Percentiles rank a stretch among this genome's conserved stretches.
phyloP scores from a whole-genome alignment of 1,140 invertebrate genomes.

The Bicyclus anynana region DNA sequence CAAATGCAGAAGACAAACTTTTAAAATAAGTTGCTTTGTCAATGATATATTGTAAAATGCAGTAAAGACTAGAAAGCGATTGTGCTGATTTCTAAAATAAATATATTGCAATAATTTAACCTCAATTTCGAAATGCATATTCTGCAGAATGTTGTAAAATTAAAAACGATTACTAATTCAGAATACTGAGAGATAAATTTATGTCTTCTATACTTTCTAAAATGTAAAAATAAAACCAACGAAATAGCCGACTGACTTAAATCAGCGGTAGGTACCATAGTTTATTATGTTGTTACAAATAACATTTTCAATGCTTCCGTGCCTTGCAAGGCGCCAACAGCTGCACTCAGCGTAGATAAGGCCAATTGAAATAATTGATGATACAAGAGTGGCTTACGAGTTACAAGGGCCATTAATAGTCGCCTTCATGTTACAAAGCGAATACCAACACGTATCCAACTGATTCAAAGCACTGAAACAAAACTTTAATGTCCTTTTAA shows the following conservation, averaged over 20 bases:
- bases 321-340: conserved; percentile 27
- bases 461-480: not conserved
- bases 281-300: not conserved
- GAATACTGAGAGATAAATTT: not conserved
- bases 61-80: too few relatives aligned
- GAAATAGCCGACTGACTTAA: too few relatives aligned
- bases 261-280: too few relatives aligned
- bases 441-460: conserved; percentile 5
- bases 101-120: not conserved
- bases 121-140: not conserved
- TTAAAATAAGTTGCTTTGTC: too few relatives aligned
- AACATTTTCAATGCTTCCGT: not conserved
- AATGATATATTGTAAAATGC: too few relatives aligned
- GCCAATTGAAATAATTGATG: conserved; percentile 54
- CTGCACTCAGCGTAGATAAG: conserved; percentile 40
- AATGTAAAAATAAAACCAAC: not conserved
- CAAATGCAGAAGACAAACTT: too few relatives aligned
- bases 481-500: not conserved
- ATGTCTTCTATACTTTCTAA: not conserved
- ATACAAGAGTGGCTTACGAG: conserved; percentile 33
- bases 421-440: conserved; percentile 3
- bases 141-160: not conserved
- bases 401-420: conserved; percentile 31
- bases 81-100: not conserved
- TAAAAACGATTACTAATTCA: not conserved